phyloP scores from a whole-genome alignment of 1,140 invertebrate genomes.

The Branchinecta lindahli region DNA sequence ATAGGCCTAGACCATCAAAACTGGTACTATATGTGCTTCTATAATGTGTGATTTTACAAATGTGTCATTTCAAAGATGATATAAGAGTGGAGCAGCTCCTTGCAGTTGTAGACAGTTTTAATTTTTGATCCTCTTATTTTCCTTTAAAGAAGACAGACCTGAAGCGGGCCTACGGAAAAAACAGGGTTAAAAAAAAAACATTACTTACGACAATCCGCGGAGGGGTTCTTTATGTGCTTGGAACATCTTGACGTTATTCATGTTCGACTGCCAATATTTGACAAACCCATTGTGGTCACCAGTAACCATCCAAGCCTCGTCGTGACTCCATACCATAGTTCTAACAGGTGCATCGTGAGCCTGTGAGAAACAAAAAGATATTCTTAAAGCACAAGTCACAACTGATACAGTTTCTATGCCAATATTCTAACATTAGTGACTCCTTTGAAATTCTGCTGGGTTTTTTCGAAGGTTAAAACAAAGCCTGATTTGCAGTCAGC shows the following conservation, averaged over 20 bases:
- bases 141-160: too few relatives aligned
- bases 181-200: too few relatives aligned
- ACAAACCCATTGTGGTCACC: slow-evolving; percentile 96
- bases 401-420: not conserved
- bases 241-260: slow-evolving; percentile 99
- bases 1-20: too few relatives aligned
- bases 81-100: too few relatives aligned
- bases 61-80: too few relatives aligned
- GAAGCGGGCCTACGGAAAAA: too few relatives aligned
- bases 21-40: too few relatives aligned
- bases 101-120: too few relatives aligned
- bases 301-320: slow-evolving; percentile 99
- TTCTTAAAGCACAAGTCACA: not conserved
- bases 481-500: too few relatives aligned
- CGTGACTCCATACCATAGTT: slow-evolving; percentile 98
- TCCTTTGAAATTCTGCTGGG: not conserved
- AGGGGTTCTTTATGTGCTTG: slow-evolving; percentile 99
- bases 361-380: slow-evolving; percentile 37
- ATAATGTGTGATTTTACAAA: too few relatives aligned
- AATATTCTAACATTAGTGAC: slow-evolving; percentile 10
- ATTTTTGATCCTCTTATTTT: too few relatives aligned
- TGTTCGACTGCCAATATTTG: slow-evolving; percentile 99
- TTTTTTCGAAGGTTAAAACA: not conserved
- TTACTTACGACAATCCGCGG: slow-evolving; percentile 76
- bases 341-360: slow-evolving; percentile 94